Evolutionary conservation across 2,888 invertebrate genomes (phyloP).

Genomic region (Lucinisca nassula): DNA sequence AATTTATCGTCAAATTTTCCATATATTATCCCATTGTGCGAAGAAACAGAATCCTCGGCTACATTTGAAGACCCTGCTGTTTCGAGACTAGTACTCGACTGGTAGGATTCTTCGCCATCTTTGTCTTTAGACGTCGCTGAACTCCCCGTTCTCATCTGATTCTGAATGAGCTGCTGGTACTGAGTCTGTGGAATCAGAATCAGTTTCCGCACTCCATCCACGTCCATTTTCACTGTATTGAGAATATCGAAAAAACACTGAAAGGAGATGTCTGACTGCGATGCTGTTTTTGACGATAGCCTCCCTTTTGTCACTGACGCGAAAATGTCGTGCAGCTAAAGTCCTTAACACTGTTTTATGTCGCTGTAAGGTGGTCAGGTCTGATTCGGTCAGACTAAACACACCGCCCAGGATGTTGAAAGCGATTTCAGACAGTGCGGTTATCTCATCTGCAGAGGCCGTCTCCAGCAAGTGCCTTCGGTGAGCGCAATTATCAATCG

Average conservation of each 20-base stretch:
- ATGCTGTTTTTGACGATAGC: background rate
- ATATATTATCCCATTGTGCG: background rate
- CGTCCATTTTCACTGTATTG: background rate
- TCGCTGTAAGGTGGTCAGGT: background rate
- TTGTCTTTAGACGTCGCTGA: too few species aligned
- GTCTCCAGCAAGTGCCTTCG: conserved; percentile 4
- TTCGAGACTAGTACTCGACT: background rate
- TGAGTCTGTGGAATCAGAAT: conserved; percentile 10
- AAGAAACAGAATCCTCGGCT: background rate
- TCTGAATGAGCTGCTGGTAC: conserved; percentile 13
- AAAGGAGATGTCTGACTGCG: background rate
- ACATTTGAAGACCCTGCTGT: background rate
- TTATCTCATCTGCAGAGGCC: background rate
- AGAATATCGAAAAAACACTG: background rate
- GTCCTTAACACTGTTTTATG: conserved; percentile 14
- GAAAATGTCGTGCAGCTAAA: background rate
- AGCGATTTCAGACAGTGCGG: background rate
- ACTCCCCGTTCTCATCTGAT: background rate
- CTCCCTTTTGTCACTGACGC: background rate
- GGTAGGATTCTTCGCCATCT: too few species aligned
- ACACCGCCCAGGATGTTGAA: conserved; percentile 8
- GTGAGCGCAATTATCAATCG: background rate
- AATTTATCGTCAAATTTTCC: background rate
- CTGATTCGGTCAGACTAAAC: conserved; percentile 1
- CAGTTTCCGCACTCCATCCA: background rate